A percentile compares a stretch with the other conserved stretches of the same genome.
These are phyloP conservation scores for Lathronympha strigana DNA, from an alignment of 2,888 invertebrate genomes.

Conservation along the genomic window DNA sequence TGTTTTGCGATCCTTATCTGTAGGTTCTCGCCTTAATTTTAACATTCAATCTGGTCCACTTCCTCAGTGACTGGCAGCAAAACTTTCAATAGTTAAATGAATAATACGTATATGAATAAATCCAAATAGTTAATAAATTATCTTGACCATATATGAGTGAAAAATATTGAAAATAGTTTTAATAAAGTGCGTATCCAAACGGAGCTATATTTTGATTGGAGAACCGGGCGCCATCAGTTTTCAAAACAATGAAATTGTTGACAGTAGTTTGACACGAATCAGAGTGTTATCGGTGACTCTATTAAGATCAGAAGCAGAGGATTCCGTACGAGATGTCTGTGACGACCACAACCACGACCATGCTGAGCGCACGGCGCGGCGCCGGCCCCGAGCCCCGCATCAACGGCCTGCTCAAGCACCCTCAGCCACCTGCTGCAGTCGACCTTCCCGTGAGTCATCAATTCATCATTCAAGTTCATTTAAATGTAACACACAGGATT, in stretches of 20 bases:
- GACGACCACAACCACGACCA: constrained; percentile 74
- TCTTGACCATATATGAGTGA: background rate
- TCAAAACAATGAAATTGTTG: constrained; percentile 24
- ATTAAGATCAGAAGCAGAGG: background rate
- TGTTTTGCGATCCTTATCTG: background rate
- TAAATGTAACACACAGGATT: too few species aligned
- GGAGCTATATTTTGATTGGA: background rate
- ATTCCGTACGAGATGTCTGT: constrained; percentile 68
- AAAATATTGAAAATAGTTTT: constrained; percentile 1
- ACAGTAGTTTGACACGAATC: constrained; percentile 15
- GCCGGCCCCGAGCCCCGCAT: constrained; percentile 63
- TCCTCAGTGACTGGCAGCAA: constrained; percentile 3
- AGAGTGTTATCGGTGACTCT: constrained; percentile 15
- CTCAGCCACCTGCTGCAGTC: constrained; percentile 56
- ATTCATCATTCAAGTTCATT: too few species aligned
- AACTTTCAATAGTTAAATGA: background rate
- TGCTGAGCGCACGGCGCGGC: constrained; percentile 67
- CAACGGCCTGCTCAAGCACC: constrained; percentile 26
- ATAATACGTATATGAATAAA: background rate
- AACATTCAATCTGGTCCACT: background rate
- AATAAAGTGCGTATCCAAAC: constrained; percentile 2
- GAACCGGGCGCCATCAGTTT: background rate
- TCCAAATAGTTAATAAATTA: background rate
- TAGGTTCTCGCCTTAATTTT: background rate
- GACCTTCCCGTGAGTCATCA: constrained; percentile 56